Conservation (phyloP, 2,113 vertebrate genomes). For the Mesitornis unicolor region DNA sequence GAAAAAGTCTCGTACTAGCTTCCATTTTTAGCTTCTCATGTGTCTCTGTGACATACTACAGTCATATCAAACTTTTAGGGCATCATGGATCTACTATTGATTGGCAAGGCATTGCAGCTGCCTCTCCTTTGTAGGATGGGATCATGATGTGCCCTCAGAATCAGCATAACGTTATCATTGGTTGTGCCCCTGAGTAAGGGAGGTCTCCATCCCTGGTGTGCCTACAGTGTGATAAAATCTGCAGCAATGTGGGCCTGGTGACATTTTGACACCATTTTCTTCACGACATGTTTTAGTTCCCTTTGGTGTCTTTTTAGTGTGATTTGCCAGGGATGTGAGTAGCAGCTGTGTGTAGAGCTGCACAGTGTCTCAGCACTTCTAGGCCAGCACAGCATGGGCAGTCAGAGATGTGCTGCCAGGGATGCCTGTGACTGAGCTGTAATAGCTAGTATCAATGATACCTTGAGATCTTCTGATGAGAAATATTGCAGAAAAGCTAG, state of each 20-base stretch:
- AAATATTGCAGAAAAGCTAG: neutral
- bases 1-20: neutral
- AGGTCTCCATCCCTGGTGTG: neutral
- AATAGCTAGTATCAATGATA: neutral
- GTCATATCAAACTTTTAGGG: neutral
- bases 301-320: neutral
- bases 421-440: neutral
- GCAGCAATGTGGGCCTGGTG: neutral
- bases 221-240: neutral
- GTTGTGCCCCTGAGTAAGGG: neutral
- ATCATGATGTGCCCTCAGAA: neutral
- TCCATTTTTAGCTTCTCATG: neutral
- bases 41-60: neutral
- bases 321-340: neutral
- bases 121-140: neutral
- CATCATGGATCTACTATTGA: neutral
- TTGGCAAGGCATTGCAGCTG: neutral
- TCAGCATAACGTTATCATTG: neutral
- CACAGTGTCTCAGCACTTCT: neutral
- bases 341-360: neutral
- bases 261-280: neutral
- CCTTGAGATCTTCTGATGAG: neutral
- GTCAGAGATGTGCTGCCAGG: neutral
- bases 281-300: neutral
- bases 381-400: neutral